These are phyloP conservation scores for Heliangelus exortis DNA, from an alignment of 2,797 vertebrate species.

Conservation along the genomic window DNA sequence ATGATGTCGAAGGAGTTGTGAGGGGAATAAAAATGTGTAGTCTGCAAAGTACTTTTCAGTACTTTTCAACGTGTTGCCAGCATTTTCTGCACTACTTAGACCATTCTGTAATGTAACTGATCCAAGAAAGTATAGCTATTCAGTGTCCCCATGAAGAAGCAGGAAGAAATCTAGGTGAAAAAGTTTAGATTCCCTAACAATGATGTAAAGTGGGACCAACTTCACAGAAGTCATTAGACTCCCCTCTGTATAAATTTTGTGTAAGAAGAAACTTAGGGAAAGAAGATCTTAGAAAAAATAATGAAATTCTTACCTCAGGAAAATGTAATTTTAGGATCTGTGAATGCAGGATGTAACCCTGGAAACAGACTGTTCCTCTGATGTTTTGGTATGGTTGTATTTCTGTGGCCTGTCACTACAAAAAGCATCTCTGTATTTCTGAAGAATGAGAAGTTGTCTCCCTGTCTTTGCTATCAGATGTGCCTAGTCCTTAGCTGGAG, in stretches of 20 bases:
- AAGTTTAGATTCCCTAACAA: neutral
- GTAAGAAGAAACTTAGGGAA: neutral
- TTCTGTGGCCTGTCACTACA: neutral
- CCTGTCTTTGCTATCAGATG: neutral
- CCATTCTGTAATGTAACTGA: neutral
- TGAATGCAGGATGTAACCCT: neutral
- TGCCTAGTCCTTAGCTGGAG: neutral
- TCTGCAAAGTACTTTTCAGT: neutral
- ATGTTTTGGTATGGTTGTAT: neutral
- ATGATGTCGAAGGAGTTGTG: too few relatives aligned
- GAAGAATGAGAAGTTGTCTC: neutral
- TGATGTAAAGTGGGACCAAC: neutral
- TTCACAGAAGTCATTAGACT: neutral
- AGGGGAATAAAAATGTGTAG: neutral
- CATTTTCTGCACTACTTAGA: neutral
- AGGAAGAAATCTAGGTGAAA: neutral
- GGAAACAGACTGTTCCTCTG: neutral
- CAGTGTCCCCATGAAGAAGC: neutral
- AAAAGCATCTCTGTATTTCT: neutral
- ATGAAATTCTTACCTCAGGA: neutral
- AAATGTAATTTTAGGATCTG: neutral
- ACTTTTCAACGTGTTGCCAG: neutral
- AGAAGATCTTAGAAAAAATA: neutral
- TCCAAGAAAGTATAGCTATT: neutral
- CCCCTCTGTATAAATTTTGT: neutral